Conservation (phyloP, 2,888 invertebrate species). For the Schizaphis graminum region DNA sequence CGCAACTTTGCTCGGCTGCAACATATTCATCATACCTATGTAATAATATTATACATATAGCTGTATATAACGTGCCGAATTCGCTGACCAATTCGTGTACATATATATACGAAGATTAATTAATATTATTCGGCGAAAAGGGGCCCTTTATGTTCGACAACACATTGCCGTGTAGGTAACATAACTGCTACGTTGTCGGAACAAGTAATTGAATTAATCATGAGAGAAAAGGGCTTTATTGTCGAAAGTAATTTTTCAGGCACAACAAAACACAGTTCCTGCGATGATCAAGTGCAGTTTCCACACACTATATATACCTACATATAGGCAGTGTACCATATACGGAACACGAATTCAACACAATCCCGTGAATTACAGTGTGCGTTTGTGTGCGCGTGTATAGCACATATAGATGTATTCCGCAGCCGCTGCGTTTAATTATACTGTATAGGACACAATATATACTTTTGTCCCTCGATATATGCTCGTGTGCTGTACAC, state of each 20-base stretch:
- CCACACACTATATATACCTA: background rate
- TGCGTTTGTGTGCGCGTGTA: background rate
- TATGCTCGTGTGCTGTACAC: background rate
- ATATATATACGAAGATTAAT: background rate
- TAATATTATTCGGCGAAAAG: slow-evolving; percentile 32
- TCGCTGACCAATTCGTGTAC: slow-evolving; percentile 7
- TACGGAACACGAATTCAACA: slow-evolving; percentile 21
- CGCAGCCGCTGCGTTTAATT: slow-evolving; percentile 16
- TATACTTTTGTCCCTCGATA: background rate
- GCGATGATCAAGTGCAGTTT: background rate
- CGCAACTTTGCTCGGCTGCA: background rate
- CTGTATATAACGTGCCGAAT: background rate
- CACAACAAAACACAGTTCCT: slow-evolving; percentile 18
- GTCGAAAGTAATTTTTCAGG: slow-evolving; percentile 45
- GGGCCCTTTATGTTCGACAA: slow-evolving; percentile 50
- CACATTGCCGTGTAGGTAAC: slow-evolving; percentile 33
- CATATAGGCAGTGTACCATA: no score
- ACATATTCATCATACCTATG: background rate
- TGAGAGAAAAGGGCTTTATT: slow-evolving; percentile 46
- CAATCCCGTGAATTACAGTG: background rate
- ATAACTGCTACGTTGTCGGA: slow-evolving; percentile 50
- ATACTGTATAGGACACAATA: background rate
- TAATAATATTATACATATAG: background rate
- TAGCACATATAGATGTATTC: background rate
- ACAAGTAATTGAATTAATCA: slow-evolving; percentile 61